Evolutionary conservation across 2,797 vertebrate genomes (phyloP).

Genomic region (Myotis myotis): DNA sequence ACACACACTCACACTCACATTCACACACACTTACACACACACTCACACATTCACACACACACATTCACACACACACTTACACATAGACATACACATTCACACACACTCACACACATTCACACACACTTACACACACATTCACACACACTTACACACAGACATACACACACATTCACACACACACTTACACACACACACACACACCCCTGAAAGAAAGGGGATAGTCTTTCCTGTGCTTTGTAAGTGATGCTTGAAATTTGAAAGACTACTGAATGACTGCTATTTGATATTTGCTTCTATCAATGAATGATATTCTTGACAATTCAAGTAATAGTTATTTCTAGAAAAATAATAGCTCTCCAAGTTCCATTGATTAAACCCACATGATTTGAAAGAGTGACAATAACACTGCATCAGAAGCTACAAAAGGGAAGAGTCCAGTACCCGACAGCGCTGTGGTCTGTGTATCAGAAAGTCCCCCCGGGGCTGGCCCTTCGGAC

Average conservation of each 20-base stretch:
- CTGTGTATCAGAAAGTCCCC: not conserved
- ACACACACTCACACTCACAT: not conserved
- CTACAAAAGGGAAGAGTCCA: not conserved
- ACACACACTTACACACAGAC: no score
- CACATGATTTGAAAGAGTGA: slow-evolving; percentile 15
- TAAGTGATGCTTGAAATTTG: not conserved
- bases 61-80: not conserved
- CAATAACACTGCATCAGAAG: slow-evolving; percentile 1
- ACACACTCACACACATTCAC: not conserved
- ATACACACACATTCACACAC: not conserved
- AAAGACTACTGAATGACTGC: not conserved
- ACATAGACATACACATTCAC: no score
- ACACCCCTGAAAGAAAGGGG: not conserved
- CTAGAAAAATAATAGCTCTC: not conserved
- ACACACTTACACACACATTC: no score
- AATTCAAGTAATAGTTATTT: slow-evolving; percentile 9
- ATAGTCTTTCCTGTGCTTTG: not conserved
- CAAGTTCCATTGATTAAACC: not conserved
- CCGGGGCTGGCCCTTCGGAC: not conserved
- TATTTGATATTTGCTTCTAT: slow-evolving; percentile 30
- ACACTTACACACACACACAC: not conserved
- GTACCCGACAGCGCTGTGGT: not conserved
- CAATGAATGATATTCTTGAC: not conserved
- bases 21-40: no score
- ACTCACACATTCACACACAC: no score